phyloP scores from a whole-genome alignment of 1,140 invertebrate species.

The Andrena cerasifolii region DNA sequence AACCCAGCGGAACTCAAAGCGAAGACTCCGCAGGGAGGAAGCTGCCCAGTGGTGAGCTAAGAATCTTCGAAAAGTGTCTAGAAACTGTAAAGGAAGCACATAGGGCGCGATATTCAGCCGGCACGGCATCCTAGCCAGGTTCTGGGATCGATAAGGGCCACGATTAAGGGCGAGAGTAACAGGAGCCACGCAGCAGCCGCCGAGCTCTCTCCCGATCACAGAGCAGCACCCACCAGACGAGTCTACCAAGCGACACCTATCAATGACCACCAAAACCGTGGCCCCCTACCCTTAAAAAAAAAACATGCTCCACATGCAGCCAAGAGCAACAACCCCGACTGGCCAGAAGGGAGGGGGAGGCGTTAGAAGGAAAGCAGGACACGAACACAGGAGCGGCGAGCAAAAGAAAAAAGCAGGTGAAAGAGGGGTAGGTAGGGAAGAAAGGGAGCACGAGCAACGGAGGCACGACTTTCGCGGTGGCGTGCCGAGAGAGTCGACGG shows the following conservation, averaged over 20 bases:
- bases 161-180: slow-evolving; percentile 20
- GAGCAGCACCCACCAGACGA: too few species aligned
- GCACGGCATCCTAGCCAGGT: background rate
- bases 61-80: slow-evolving; percentile 4
- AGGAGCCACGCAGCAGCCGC: slow-evolving; percentile 10
- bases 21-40: background rate
- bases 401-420: background rate
- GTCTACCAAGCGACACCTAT: slow-evolving; percentile 41
- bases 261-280: too few species aligned
- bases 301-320: too few species aligned
- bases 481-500: slow-evolving; percentile 74
- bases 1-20: too few species aligned
- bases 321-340: too few species aligned
- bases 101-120: slow-evolving; percentile 31
- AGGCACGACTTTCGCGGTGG: slow-evolving; percentile 72
- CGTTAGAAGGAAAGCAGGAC: background rate
- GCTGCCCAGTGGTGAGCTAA: too few species aligned
- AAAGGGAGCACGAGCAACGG: slow-evolving; percentile 13
- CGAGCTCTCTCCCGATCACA: background rate
- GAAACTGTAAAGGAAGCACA: slow-evolving; percentile 10
- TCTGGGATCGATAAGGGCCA: slow-evolving; percentile 46
- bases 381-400: slow-evolving; percentile 22
- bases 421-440: background rate
- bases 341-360: background rate
- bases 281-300: too few species aligned